Percentiles rank a stretch among this genome's conserved stretches.
Conservation (phyloP, 2,113 vertebrate species). For the Tylochromis polylepis region DNA sequence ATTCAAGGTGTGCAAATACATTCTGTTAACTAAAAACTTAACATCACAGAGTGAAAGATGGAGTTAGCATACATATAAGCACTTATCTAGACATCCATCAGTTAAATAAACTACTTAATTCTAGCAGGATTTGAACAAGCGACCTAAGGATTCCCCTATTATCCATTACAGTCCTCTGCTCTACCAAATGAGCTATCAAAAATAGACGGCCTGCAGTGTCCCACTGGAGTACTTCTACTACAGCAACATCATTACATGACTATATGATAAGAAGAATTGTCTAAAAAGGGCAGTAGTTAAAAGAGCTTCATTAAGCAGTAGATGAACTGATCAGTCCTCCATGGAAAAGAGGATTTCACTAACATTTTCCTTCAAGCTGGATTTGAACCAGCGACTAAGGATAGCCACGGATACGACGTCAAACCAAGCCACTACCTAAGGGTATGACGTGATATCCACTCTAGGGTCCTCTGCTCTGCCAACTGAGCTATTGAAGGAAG, state of each 20-base stretch:
- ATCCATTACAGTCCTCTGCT: slow-evolving; percentile 73
- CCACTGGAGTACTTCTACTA: background rate
- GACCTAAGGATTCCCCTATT: background rate
- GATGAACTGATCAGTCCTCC: too few species aligned
- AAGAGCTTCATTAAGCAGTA: too few species aligned
- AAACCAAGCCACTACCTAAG: fast-evolving
- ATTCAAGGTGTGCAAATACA: background rate
- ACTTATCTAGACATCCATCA: background rate
- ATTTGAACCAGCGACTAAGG: fast-evolving
- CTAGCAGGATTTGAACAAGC: slow-evolving; percentile 30
- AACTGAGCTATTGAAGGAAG: background rate
- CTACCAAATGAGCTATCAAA: fast-evolving
- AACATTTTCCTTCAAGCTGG: fast-evolving
- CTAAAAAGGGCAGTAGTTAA: background rate
- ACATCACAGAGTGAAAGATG: background rate
- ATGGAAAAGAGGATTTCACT: fast-evolving
- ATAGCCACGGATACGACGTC: fast-evolving
- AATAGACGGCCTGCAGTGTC: fast-evolving
- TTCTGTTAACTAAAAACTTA: background rate
- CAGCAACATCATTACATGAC: background rate
- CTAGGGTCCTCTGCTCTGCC: background rate
- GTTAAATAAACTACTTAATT: background rate
- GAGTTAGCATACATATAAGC: background rate
- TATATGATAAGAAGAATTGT: background rate
- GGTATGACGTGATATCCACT: fast-evolving